Conservation (phyloP, 2,113 vertebrate species). For the Protomyctophum bolini region DNA sequence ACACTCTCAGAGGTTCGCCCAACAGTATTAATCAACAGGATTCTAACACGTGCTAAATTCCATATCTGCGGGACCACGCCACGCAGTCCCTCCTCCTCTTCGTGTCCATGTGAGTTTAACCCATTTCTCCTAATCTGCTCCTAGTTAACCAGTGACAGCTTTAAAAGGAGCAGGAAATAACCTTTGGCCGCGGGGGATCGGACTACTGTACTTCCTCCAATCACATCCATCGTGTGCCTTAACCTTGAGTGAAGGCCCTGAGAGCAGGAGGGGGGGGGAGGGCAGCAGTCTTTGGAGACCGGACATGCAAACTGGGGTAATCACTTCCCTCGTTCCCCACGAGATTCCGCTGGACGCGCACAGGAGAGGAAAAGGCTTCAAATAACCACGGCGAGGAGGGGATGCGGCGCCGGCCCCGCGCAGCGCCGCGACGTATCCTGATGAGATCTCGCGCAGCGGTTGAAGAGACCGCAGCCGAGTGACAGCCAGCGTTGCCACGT, state of each 20-base stretch:
- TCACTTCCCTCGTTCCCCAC: constrained; percentile 63
- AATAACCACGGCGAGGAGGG: constrained; percentile 65
- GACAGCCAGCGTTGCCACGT: too few relatives aligned
- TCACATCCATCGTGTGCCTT: constrained; percentile 69
- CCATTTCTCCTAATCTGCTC: constrained; percentile 69
- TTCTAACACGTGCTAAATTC: not conserved
- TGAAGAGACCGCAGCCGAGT: constrained; percentile 52
- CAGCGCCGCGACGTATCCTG: constrained; percentile 66
- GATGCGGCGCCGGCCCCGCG: constrained; percentile 6
- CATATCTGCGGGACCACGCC: constrained; percentile 13
- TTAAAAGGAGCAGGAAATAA: constrained; percentile 72
- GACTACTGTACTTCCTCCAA: constrained; percentile 78
- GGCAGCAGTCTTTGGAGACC: constrained; percentile 57
- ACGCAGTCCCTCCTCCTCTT: not conserved
- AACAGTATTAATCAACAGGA: too few relatives aligned
- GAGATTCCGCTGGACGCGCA: constrained; percentile 51
- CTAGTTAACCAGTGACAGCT: constrained; percentile 66
- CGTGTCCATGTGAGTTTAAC: constrained; percentile 57
- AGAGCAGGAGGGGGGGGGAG: constrained; percentile 34
- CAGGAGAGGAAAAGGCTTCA: constrained; percentile 55
- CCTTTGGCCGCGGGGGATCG: constrained; percentile 59
- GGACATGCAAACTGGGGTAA: constrained; percentile 61
- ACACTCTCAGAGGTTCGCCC: too few relatives aligned
- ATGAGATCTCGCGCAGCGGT: constrained; percentile 67
- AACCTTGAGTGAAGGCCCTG: constrained; percentile 64